phyloP scores from a whole-genome alignment of 2,797 vertebrate genomes.

The Cossypha dichroa region DNA sequence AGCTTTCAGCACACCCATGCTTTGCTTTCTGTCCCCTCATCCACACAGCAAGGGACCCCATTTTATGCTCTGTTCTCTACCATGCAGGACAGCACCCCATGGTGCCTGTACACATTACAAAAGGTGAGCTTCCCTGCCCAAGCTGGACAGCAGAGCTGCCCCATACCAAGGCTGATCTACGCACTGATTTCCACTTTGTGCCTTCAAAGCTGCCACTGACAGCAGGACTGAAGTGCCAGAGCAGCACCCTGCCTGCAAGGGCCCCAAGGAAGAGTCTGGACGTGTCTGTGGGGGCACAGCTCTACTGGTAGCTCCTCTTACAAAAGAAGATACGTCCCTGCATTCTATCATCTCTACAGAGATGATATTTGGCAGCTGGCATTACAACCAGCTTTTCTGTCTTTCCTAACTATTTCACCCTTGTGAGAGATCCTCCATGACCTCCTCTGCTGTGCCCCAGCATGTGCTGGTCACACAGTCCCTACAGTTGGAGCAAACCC shows the following conservation, averaged over 20 bases:
- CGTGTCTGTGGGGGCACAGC: neutral
- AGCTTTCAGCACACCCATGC: neutral
- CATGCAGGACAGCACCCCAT: fast-evolving
- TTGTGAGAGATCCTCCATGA: neutral
- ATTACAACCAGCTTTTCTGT: neutral
- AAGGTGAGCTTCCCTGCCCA: neutral
- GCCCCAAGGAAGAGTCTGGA: neutral
- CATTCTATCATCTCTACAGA: neutral
- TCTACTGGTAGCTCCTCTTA: neutral
- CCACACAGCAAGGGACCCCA: fast-evolving
- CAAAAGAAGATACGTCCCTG: neutral
- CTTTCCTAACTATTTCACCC: neutral
- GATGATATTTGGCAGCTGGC: neutral
- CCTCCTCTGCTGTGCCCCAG: neutral
- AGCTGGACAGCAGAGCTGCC: neutral
- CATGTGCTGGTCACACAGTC: neutral
- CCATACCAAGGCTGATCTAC: neutral
- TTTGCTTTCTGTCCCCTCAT: neutral
- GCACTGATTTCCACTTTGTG: neutral
- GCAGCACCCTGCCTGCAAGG: neutral
- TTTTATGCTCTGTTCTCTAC: neutral
- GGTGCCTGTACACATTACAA: neutral
- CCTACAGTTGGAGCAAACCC: neutral
- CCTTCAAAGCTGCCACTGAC: neutral
- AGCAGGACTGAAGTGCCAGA: neutral